A percentile compares a stretch with the other conserved stretches of the same genome.
Conservation (phyloP, 2,797 vertebrate genomes). For the Clarias platycephalus region DNA sequence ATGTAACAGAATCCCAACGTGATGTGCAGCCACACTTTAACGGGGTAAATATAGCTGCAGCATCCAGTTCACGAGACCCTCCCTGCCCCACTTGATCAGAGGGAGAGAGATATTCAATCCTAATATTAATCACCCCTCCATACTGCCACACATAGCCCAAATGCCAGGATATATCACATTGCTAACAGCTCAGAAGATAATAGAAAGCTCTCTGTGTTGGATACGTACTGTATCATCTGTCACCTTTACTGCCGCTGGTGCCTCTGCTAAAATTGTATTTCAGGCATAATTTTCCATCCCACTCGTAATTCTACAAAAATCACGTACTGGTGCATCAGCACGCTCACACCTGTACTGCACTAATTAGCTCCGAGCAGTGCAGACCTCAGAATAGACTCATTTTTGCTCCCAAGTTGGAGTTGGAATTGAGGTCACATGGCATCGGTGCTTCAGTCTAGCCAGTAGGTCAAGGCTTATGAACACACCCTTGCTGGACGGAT, state of each 20-base stretch:
- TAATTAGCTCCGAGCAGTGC: constrained; percentile 16
- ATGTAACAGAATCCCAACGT: constrained; percentile 77
- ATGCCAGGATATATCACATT: constrained; percentile 67
- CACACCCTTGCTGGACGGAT: constrained; percentile 39
- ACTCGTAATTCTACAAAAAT: constrained; percentile 47
- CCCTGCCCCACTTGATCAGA: constrained; percentile 46
- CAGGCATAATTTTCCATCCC: constrained; percentile 39
- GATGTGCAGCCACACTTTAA: constrained; percentile 69
- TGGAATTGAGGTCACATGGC: constrained; percentile 36
- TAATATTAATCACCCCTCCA: constrained; percentile 68
- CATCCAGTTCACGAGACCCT: constrained; percentile 54
- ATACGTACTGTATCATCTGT: constrained; percentile 66
- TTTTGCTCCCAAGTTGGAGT: constrained; percentile 23
- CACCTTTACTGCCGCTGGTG: background rate
- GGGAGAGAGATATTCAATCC: constrained; percentile 54
- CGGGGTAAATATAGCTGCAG: constrained; percentile 73
- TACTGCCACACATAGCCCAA: constrained; percentile 53
- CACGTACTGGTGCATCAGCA: constrained; percentile 8
- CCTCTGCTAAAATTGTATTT: constrained; percentile 44
- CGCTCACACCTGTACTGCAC: constrained; percentile 4
- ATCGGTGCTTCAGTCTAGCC: constrained; percentile 33
- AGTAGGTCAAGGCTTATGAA: constrained; percentile 46
- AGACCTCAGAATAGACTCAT: constrained; percentile 6
- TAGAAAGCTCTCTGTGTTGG: constrained; percentile 60
- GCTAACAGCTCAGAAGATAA: constrained; percentile 53